Conservation (phyloP, 2,113 vertebrate species). For the Engystomops pustulosus region DNA sequence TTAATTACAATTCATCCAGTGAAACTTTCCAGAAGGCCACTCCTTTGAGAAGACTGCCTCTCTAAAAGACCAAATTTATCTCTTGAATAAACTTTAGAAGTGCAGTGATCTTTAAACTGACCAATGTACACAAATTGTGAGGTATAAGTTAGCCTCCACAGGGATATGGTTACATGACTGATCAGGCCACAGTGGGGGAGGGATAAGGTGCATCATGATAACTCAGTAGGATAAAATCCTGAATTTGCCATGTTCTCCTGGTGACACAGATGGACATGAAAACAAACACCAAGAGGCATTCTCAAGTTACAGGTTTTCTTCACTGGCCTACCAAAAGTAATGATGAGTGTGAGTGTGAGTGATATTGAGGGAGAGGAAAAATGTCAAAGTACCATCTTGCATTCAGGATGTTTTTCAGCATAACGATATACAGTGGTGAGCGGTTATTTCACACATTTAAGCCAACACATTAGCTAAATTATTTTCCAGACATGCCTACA, state of each 20-base stretch:
- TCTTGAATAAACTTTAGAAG: too few relatives aligned
- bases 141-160: neutral
- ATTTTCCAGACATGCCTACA: too few relatives aligned
- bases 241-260: neutral
- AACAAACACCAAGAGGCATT: neutral
- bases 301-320: conserved; percentile 38
- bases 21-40: too few relatives aligned
- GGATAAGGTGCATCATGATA: neutral
- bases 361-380: neutral
- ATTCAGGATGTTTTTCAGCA: neutral
- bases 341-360: too few relatives aligned
- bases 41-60: too few relatives aligned
- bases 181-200: too few relatives aligned
- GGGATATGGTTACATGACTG: neutral
- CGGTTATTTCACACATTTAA: too few relatives aligned
- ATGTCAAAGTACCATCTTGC: neutral
- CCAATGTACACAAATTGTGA: neutral
- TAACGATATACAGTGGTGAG: too few relatives aligned
- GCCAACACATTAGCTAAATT: too few relatives aligned
- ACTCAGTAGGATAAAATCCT: neutral
- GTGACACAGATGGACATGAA: conserved; percentile 32
- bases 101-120: too few relatives aligned
- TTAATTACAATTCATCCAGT: too few relatives aligned
- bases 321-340: neutral
- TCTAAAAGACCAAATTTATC: too few relatives aligned